phyloP scores from a whole-genome alignment of 2,888 invertebrate species.

The Agriopis aurantiaria region DNA sequence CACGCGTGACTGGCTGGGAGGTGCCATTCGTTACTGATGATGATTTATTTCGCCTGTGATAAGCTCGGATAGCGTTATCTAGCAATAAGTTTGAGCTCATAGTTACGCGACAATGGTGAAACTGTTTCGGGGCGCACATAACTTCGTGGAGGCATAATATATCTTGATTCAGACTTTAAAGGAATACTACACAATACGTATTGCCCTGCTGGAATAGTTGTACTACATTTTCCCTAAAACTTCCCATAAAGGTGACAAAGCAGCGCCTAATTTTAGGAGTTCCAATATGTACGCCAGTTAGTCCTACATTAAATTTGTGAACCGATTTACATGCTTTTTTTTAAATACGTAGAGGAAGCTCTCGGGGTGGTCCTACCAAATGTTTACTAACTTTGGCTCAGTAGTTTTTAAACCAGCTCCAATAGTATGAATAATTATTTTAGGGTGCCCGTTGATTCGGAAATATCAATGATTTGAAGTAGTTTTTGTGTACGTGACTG shows the following conservation, averaged over 20 bases:
- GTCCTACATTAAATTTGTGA: too few relatives aligned
- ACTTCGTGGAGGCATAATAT: conserved; percentile 9
- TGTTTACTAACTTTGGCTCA: too few relatives aligned
- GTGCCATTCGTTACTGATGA: conserved; percentile 56
- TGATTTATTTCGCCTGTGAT: conserved; percentile 36
- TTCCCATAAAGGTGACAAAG: background rate
- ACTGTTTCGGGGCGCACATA: conserved; percentile 7
- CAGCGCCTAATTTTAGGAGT: too few relatives aligned
- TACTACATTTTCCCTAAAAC: background rate
- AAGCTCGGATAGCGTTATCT: conserved; percentile 32
- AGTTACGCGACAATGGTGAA: conserved; percentile 15
- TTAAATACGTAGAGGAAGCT: too few relatives aligned
- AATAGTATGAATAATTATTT: too few relatives aligned
- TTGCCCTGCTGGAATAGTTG: background rate
- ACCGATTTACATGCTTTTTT: too few relatives aligned
- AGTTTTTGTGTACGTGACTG: too few relatives aligned
- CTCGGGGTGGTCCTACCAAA: too few relatives aligned
- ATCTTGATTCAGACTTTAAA: background rate
- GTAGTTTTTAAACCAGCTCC: too few relatives aligned
- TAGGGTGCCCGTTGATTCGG: too few relatives aligned
- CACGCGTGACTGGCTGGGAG: conserved; percentile 76
- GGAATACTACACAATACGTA: background rate
- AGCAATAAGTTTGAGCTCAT: conserved; percentile 24
- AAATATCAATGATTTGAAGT: too few relatives aligned
- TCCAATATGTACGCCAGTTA: too few relatives aligned